Evolutionary conservation across 2,888 invertebrate genomes (phyloP).

Genomic region (Ophioninae sp.): DNA sequence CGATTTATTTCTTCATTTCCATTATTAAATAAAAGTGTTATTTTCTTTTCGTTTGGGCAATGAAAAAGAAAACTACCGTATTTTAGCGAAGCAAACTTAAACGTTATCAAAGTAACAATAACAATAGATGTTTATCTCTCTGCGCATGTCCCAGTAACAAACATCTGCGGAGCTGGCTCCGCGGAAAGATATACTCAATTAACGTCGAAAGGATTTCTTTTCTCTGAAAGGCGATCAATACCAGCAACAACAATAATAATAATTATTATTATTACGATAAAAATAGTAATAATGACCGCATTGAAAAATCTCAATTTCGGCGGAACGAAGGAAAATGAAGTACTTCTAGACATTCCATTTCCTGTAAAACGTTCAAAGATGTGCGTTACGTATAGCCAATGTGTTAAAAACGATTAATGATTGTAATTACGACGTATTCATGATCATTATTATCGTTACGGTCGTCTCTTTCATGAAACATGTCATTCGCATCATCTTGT

Average conservation of each 20-base stretch:
- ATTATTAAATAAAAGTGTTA: neutral
- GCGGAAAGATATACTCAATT: constrained; percentile 46
- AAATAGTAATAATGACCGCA: neutral
- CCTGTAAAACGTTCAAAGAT: constrained; percentile 56
- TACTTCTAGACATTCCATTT: constrained; percentile 61
- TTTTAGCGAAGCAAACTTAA: constrained; percentile 6
- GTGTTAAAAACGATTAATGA: constrained; percentile 41
- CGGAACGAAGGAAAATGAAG: constrained; percentile 14
- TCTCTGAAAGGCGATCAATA: neutral
- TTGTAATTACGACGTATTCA: constrained; percentile 50
- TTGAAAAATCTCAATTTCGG: constrained; percentile 8
- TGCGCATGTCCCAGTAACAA: constrained; percentile 45
- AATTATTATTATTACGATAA: neutral
- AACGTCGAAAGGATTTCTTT: constrained; percentile 19
- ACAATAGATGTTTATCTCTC: constrained; percentile 38
- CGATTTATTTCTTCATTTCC: neutral
- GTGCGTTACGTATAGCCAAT: constrained; percentile 51
- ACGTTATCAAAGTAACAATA: constrained; percentile 18
- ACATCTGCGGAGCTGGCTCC: constrained; percentile 56
- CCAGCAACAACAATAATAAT: neutral
- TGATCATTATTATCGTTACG: constrained; percentile 50
- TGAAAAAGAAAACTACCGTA: neutral
- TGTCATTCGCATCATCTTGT: constrained; percentile 55
- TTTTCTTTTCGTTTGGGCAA: neutral
- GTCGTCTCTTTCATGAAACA: constrained; percentile 32